Conservation (phyloP, 1,140 invertebrate species). For the Phymorhynchus buccinoides region DNA sequence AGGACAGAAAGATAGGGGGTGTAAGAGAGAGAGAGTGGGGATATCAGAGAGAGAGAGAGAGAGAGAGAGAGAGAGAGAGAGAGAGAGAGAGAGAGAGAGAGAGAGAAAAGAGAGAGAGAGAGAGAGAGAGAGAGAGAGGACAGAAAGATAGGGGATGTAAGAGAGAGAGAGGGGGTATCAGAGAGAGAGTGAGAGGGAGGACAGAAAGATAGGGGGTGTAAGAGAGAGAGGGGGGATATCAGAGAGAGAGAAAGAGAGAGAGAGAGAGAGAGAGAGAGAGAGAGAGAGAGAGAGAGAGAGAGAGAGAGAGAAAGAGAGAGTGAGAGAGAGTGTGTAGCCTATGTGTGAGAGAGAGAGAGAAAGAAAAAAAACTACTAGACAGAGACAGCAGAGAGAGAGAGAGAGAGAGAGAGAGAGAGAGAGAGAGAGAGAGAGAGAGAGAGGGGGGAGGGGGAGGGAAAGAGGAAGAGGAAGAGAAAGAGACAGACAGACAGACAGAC, state of each 20-base stretch:
- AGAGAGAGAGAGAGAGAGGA: constrained; percentile 1
- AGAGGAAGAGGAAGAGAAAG: background rate
- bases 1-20: background rate
- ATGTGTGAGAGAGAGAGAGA: background rate
- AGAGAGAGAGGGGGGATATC: background rate
- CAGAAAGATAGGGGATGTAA: no score
- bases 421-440: constrained; percentile 22
- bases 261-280: background rate
- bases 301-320: background rate
- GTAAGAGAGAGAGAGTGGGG: no score
- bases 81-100: background rate
- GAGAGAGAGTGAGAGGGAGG: constrained; percentile 5
- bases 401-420: constrained; percentile 26
- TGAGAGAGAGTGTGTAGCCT: background rate
- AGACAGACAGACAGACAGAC: constrained; percentile 14
- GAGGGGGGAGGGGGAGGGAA: constrained; percentile 17
- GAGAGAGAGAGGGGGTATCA: background rate
- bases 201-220: background rate
- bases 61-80: background rate
- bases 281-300: constrained; percentile 10
- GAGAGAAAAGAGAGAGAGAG: background rate
- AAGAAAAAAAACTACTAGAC: background rate
- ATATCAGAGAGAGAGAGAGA: background rate
- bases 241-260: background rate
- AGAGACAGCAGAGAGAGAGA: constrained; percentile 17